Evolutionary conservation across 1,140 invertebrate species (phyloP).

Genomic region (Rhopalosiphum padi): DNA sequence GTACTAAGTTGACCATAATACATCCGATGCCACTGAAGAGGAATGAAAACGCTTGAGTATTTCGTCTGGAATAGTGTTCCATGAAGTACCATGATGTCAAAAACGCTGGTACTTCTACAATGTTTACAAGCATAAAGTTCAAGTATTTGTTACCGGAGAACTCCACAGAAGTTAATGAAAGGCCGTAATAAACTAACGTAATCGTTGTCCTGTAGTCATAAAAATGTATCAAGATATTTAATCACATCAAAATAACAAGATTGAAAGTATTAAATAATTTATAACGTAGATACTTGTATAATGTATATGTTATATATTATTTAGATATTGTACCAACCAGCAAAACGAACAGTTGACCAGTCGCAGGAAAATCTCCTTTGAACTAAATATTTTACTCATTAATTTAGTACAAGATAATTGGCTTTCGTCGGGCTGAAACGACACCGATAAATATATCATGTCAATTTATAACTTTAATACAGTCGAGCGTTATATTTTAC

Average conservation of each 20-base stretch:
- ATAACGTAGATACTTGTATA: neutral
- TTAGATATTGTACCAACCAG: conserved; percentile 24
- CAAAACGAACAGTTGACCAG: conserved; percentile 58
- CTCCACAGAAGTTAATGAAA: conserved; percentile 69
- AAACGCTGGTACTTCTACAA: conserved; percentile 66
- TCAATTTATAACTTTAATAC: neutral
- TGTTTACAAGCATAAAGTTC: conserved; percentile 66
- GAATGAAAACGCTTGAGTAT: conserved; percentile 58
- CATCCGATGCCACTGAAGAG: conserved; percentile 60
- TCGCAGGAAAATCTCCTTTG: conserved; percentile 46
- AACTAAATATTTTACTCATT: conserved; percentile 50
- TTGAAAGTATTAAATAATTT: neutral
- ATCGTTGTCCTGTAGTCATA: conserved; percentile 70
- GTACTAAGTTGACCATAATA: conserved; percentile 59
- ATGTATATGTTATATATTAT: neutral
- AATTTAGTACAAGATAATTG: conserved; percentile 34
- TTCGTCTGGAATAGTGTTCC: conserved; percentile 58
- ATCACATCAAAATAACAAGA: neutral
- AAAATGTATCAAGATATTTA: neutral
- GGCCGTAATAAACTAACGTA: conserved; percentile 75
- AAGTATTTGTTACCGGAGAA: conserved; percentile 63
- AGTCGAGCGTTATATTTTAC: neutral
- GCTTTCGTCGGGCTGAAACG: conserved; percentile 2
- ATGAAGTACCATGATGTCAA: conserved; percentile 59
- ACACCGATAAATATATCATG: neutral